A percentile compares a stretch with the other conserved stretches of the same genome.
phyloP scores from a whole-genome alignment of 2,113 vertebrate species.

The Geothlypis trichas region DNA sequence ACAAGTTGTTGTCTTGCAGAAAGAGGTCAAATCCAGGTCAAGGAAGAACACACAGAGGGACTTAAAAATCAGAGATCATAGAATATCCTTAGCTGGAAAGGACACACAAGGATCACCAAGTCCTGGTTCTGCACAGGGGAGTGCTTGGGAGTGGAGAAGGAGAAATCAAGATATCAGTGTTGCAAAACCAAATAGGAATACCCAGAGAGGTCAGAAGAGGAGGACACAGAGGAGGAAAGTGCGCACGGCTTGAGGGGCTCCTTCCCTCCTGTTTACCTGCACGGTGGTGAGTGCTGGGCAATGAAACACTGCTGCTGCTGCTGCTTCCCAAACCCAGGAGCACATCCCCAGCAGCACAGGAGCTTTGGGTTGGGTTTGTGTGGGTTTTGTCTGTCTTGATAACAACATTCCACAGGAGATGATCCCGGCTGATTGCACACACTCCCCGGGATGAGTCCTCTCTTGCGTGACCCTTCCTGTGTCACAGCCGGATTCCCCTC shows the following conservation, averaged over 20 bases:
- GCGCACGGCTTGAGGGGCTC: not conserved
- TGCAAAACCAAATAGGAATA: not conserved
- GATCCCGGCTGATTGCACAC: not conserved
- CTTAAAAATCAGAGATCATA: not conserved
- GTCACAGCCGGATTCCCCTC: accelerated
- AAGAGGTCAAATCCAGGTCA: not conserved
- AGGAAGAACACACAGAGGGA: not conserved
- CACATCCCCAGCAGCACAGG: not conserved
- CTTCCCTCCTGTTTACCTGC: not conserved
- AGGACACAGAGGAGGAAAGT: not conserved
- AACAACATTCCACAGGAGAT: not conserved
- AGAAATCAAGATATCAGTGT: not conserved
- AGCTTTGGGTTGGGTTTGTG: not conserved
- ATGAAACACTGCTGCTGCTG: accelerated
- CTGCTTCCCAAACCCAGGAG: not conserved
- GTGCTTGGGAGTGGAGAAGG: not conserved
- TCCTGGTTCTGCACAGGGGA: not conserved
- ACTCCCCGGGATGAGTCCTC: not conserved
- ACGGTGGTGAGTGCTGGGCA: not conserved
- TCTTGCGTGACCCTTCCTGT: not conserved
- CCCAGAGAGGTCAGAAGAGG: not conserved
- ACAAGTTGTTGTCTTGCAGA: not conserved
- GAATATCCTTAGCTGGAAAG: not conserved
- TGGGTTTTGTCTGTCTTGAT: not conserved
- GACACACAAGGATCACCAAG: not conserved